Evolutionary conservation across 2,797 vertebrate genomes (phyloP), one percentile per base, ranked within the genome.

Genomic region (Esox masquinongy): DNA sequence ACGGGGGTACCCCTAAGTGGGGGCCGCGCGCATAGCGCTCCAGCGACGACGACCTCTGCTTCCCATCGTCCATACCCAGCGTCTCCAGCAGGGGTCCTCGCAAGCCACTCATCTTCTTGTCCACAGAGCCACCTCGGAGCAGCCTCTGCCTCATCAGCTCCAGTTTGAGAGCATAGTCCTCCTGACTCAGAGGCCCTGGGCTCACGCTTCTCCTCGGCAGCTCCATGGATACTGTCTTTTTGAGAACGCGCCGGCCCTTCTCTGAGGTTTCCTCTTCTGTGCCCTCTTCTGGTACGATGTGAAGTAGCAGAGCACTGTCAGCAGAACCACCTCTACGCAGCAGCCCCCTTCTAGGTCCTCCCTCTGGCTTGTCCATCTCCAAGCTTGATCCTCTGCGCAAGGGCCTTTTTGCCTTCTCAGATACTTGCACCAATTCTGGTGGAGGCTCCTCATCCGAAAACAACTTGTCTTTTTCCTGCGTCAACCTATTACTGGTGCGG

Each of bases 11-110:
- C 64, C 91, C 90, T 24, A 94, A 70, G 17, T 95, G 92, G 31
- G 92, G 86, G 0, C 93, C 91, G 1, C 93, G 88, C 61, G 88
- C 79, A 36, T 69, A 69, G n/a, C 68, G 68, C 22, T 69, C 68
- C 68, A 69, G 68, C 16, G 68, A 69, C 5, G 36, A 47, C 19
- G 43, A 39, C 68, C 68, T 24, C 88, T 84, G 77, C 95, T 96
- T 79, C 95, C 95, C 56, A 53, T 97, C 95, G 16, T 93, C 88
- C 74, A 95, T 94, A 0, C 96, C 96, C 67, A 99, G 88, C 2
- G 96, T 99, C 91, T 99, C 98, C 83, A 99, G 85, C 66, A 99
- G 91, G 16, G 98, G 98, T 3, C 98, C 98, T 72, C 98, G 91
- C 29, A 99, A 91, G 74, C 98, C 98, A 1, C 98, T 98, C 93